Evolutionary conservation across 2,888 invertebrate species (phyloP), one percentile per base, ranked within the genome.

Genomic region (Papilio demoleus): DNA sequence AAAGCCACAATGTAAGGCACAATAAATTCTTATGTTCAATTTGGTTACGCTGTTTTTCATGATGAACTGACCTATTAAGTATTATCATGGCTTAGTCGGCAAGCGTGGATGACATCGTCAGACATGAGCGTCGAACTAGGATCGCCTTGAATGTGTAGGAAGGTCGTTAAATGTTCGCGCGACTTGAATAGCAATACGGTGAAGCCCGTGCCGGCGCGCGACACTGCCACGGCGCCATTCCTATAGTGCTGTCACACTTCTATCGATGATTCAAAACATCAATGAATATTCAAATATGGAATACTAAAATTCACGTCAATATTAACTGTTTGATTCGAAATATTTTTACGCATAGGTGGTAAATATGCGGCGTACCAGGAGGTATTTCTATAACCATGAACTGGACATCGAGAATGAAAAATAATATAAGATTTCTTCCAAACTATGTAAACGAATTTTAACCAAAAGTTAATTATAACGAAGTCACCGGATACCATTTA

Each of bases 121-220:
- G 71, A 70, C 68, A 61, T 65, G 60, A 65, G 56, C 61, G 53
- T 70, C 72, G 71, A 76, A 73, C 74, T 76, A 70, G 74, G 75
- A 70, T 81, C 74, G 79, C 85, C 83, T 86, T 86, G 82, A 81
- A 83, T 80, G 76, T 71, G 75, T 72, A 77, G 78, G 76, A 79
- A 82, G 82, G 81, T 83, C 83, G 80, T 84, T 78, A 83, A 83
- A 82, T 81, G 73, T 77, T 77, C 74, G 72, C 81, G 79, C 75
- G 75, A 71, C 74, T 73, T 79, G 86, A 83, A 85, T 77, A 73
- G 62, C 70, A 76, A 79, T 76, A 72, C 67, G 70, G 38, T 66
- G 69, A 62, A 71, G 66, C 63, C 67, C 70, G 62, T 66, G 71
- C 72, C 70, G 68, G 17, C 40, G 11, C 58, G 36, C 58, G 47